phyloP scores from a whole-genome alignment of 2,797 vertebrate genomes.

The Gastrophryne carolinensis region DNA sequence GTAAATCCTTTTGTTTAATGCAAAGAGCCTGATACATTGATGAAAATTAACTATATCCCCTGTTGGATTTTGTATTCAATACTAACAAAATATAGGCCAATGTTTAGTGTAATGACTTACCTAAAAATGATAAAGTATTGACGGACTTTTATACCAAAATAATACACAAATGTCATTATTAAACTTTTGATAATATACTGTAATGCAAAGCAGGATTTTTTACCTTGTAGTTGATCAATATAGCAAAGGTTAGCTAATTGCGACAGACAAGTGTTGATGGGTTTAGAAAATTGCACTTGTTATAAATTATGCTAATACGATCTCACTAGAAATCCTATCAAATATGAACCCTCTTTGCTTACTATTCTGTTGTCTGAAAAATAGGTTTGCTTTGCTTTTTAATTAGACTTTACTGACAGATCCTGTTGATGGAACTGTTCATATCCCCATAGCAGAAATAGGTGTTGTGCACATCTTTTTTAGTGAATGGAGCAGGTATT shows the following conservation, averaged over 20 bases:
- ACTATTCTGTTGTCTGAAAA: constrained; percentile 57
- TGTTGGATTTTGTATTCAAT: too few species aligned
- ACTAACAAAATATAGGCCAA: too few species aligned
- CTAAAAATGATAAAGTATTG: too few species aligned
- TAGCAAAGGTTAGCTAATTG: constrained; percentile 21
- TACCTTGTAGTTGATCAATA: too few species aligned
- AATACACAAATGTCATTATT: too few species aligned
- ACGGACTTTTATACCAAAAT: too few species aligned
- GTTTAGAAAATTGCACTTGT: constrained; percentile 75
- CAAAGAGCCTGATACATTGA: too few species aligned
- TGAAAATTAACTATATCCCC: too few species aligned
- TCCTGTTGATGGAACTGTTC: constrained; percentile 62
- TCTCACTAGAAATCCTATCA: constrained; percentile 64
- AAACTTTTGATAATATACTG: too few species aligned
- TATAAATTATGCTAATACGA: constrained; percentile 74
- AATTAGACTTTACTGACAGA: constrained; percentile 66
- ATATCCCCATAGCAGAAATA: constrained; percentile 62
- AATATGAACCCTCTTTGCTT: constrained; percentile 58
- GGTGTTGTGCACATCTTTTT: constrained; percentile 65
- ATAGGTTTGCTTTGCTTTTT: constrained; percentile 55
- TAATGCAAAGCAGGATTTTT: too few species aligned
- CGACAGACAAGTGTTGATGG: constrained; percentile 69
- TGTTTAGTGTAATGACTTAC: too few species aligned
- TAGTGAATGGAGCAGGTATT: constrained; percentile 62
- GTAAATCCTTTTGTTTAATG: too few species aligned